phyloP scores from a whole-genome alignment of 2,113 vertebrate genomes.

The Corythoichthys intestinalis region DNA sequence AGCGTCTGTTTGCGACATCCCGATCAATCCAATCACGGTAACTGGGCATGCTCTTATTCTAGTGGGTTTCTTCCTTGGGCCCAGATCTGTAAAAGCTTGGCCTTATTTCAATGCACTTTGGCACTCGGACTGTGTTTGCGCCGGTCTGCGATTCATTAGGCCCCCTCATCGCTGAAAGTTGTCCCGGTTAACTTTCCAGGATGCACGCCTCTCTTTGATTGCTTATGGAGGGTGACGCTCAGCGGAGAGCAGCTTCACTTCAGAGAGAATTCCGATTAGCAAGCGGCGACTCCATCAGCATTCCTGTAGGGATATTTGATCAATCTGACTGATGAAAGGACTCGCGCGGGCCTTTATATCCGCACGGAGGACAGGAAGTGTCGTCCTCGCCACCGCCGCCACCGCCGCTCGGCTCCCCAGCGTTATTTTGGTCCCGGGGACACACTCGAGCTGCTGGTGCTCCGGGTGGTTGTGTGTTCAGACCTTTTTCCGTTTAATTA shows the following conservation, averaged over 20 bases:
- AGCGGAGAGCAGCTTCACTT: constrained; percentile 66
- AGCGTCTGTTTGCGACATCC: neutral
- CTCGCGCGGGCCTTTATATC: constrained; percentile 64
- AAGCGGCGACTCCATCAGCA: constrained; percentile 61
- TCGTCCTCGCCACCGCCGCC: constrained; percentile 59
- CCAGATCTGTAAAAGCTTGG: constrained; percentile 47
- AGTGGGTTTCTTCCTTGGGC: constrained; percentile 17
- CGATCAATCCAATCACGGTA: neutral
- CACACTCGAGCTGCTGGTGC: constrained; percentile 68
- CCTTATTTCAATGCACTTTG: constrained; percentile 44
- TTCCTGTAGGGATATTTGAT: constrained; percentile 71
- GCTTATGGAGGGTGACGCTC: constrained; percentile 50
- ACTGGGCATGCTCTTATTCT: neutral
- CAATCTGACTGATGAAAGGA: constrained; percentile 70
- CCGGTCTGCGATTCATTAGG: neutral
- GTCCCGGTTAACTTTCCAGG: constrained; percentile 56
- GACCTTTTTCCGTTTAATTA: constrained; percentile 82
- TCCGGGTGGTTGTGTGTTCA: constrained; percentile 76
- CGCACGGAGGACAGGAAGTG: constrained; percentile 62
- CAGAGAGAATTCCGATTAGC: constrained; percentile 65
- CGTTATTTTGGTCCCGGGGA: constrained; percentile 66
- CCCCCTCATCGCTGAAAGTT: constrained; percentile 9
- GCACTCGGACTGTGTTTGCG: constrained; percentile 1
- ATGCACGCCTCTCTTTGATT: constrained; percentile 59
- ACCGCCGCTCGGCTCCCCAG: constrained; percentile 60